Evolutionary conservation across 2,797 vertebrate genomes (phyloP), one percentile per base, ranked within the genome.

Genomic region (Coccyzus lansbergi): DNA sequence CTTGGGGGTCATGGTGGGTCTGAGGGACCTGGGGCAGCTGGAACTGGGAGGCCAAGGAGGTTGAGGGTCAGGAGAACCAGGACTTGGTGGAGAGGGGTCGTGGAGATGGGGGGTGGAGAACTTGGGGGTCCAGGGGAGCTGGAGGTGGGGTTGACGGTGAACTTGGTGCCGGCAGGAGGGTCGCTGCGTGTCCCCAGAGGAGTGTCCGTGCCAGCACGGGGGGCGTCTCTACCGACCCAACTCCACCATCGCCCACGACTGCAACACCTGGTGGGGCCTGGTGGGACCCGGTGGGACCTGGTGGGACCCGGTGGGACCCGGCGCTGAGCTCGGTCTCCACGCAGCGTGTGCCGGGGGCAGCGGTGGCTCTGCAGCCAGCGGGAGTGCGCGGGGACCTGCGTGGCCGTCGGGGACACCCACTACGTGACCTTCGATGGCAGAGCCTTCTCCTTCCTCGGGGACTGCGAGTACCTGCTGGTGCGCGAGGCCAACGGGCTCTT

Each of bases 341-440:
- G 13, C 97, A 99, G 99, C 20, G 96, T 98, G 83, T 99, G 99
- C 93, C 97, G 22, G 74, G 94, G 95, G 22, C 98, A 97, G 2
- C 98, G 65, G 44, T 99, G 99, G 99, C 98, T 97, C 70, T 99
- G 99, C 78, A 96, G 97, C 8, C 96, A 85, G 52, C 92, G 91
- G 6, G 76, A 74, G 52, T 99, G 99, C 8, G 95, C 97, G 0
- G 98, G 99, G 3, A 96, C 97, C n/a, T 99, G 99, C n/a, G 95
- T 98, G 38, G 99, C 98, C 7, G 99, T 98, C 0, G 99, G 99
- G 1, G 99, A 99, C 95, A 98, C 99, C 0, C 99, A 99, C 97
- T 99, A 99, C 20, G 95, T 99, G 96, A 99, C 98, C 0, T 99
- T 99, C 1, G 99, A 99, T 0, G 98, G 99, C 1, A 98, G 98